These are phyloP conservation scores for Rhopalosiphum padi DNA, from an alignment of 1,140 invertebrate species.

Conservation along the genomic window DNA sequence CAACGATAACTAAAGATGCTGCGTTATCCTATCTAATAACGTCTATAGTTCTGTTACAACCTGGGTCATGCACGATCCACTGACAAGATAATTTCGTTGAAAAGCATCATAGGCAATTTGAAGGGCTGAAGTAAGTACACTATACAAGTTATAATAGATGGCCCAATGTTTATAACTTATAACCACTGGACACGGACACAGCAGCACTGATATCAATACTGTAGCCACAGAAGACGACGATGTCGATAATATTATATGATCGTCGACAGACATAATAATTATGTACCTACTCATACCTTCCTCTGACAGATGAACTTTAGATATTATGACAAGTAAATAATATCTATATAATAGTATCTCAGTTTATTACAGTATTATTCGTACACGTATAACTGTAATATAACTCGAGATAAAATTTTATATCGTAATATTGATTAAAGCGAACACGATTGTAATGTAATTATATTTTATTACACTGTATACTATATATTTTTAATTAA, in stretches of 20 bases:
- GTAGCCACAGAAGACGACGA: not conserved
- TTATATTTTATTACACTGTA: not conserved
- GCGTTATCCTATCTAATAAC: not conserved
- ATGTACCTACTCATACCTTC: not conserved
- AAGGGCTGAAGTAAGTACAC: not conserved
- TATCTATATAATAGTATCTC: not conserved
- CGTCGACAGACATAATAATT: not conserved
- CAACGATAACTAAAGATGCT: not conserved
- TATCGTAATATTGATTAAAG: not conserved
- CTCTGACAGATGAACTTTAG: not conserved
- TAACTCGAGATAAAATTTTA: not conserved
- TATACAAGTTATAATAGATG: not conserved
- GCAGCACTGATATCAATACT: not conserved
- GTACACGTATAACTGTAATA: not conserved
- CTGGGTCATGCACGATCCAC: not conserved
- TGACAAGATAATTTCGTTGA: not conserved
- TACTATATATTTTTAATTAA: not conserved
- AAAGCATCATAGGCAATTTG: not conserved
- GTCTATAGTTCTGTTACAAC: not conserved
- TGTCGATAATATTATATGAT: not conserved
- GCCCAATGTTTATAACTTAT: not conserved
- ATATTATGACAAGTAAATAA: not conserved
- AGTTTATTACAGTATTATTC: no score
- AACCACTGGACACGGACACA: not conserved
- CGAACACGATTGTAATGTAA: not conserved